Conservation (phyloP, 92 coral and sea anemone genomes). For the Phenganax stokvisi region DNA sequence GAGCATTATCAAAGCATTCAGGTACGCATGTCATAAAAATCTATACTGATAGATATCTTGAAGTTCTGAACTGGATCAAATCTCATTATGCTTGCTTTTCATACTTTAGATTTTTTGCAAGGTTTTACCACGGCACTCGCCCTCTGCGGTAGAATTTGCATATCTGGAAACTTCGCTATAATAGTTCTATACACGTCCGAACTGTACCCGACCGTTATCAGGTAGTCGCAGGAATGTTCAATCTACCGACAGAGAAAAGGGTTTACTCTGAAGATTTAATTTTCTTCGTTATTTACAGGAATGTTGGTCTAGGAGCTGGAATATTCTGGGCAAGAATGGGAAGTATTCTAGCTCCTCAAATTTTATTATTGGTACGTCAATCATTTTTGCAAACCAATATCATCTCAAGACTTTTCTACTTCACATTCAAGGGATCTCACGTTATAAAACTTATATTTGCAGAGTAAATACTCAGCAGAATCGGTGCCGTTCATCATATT, state of each 20-base stretch:
- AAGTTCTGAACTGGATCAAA: neutral
- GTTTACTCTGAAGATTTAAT: neutral
- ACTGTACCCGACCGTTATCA: constrained; percentile 22
- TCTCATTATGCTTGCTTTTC: neutral
- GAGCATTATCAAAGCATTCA: constrained; percentile 13
- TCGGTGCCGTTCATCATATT: constrained; percentile 23
- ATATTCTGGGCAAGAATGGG: constrained; percentile 34
- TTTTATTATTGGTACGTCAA: constrained; percentile 23
- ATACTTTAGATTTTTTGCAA: neutral
- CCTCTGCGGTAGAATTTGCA: constrained; percentile 42
- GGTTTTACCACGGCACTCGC: constrained; percentile 31
- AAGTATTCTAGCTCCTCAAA: constrained; percentile 22
- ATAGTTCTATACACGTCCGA: constrained; percentile 47
- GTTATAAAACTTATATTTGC: neutral
- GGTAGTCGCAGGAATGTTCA: neutral
- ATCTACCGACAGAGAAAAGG: neutral
- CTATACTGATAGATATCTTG: too few species aligned
- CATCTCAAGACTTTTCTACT: too few species aligned
- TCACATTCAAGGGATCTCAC: neutral
- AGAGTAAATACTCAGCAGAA: constrained; percentile 25
- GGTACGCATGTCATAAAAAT: neutral
- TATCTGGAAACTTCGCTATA: constrained; percentile 42
- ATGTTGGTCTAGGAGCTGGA: constrained; percentile 36
- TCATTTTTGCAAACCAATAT: neutral
- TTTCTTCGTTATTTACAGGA: neutral